Base-by-base conservation (phyloP, 2,797 vertebrate genomes). In the Arnoldichthys spilopterus region DNA sequence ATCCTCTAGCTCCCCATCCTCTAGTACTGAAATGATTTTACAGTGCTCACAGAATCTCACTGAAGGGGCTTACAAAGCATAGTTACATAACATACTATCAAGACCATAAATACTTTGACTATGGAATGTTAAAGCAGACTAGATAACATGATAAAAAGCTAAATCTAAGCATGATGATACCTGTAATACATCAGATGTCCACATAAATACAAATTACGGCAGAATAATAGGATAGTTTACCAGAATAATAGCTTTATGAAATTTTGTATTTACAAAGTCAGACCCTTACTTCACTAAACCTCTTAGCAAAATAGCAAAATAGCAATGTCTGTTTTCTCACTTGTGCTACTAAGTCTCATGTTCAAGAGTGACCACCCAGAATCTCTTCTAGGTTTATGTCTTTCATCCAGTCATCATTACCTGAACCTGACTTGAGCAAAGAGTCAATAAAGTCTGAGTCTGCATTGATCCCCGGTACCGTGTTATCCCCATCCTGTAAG, bases 341-440 rank as follows among this genome's bases (percentile, higher is more conserved):
- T 24, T 67, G 49, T 54, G 11, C 47, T 73, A 49, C 30, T 56
- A 34, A 68, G 43, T 75, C 45, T 74, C 79, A 76, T 83, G 70
- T 90, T 96, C 92, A 99, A 0, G 95, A 94, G 85, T 96, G 95
- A 85, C 93, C 94, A n/a, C 97, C 97, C 84, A 99, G 92, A 90
- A 99, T 99, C 90, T 99, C 97, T 86, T 99, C 97, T 0, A 99
- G 92, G 86, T 98, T 99, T 84, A 99, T 98, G 85, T 99, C 98
- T 93, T 98, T 98, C 97, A 99, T 99, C 98, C 98, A 99, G 93
- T 99, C 98, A 64, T 98, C 97, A 0, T 96, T 98, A 74, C 96
- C 95, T 74, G 96, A 96, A 83, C 97, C 97, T 0, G 97, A 98
- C 92, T 98, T 99, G 83, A 99, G 92, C 87, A 99, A 91, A 15